Evolutionary conservation across 2,113 vertebrate species (phyloP), one percentile per base, ranked within the genome.

Genomic region (Clarias macrocephalus): DNA sequence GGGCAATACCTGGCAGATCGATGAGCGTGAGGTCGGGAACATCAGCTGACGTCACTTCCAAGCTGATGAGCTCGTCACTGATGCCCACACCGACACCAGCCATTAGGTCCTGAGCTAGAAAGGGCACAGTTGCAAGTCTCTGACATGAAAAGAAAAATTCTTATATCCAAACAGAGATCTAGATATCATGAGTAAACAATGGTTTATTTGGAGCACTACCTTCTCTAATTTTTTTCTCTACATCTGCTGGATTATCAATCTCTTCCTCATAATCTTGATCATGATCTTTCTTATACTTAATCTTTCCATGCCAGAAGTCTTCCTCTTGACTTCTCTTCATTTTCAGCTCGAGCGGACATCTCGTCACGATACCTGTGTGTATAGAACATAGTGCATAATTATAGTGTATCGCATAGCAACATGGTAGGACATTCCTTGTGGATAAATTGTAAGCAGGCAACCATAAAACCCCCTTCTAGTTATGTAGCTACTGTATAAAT

Each of bases 1-100:
- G 95, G 88, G 96, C 93, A 68, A 98, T 98, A n/a, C 97, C 97
- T 0, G 97, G 97, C n/a, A 99, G 96, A 91, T 98, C 97, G 37
- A 98, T 99, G 18, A 99, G 93, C 0, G 97, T 98, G 89, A 99
- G 95, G 63, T 99, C 97, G 0, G 97, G 97, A 85, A 97, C 95
- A 0, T 94, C 75, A 2, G 95, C 92, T 66, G 97, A 97, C 37
- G 60, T 85, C 9, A 99, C 89, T 88, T 97, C 95, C 85, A 99
- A 92, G 82, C 89, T 96, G 90, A 99, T 98, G n/a, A 97, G 93
- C 0, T 97, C 91, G 0, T 86, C 73, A 0, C 96, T 96, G 91
- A 99, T 97, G 5, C 91, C 95, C 62, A 92, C 76, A 1, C 90
- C 94, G 0, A 62, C 2, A 12, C 97, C 97, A 0, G 97, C 96